phyloP scores from a whole-genome alignment of 2,113 vertebrate genomes.

The Saguinus imperator region DNA sequence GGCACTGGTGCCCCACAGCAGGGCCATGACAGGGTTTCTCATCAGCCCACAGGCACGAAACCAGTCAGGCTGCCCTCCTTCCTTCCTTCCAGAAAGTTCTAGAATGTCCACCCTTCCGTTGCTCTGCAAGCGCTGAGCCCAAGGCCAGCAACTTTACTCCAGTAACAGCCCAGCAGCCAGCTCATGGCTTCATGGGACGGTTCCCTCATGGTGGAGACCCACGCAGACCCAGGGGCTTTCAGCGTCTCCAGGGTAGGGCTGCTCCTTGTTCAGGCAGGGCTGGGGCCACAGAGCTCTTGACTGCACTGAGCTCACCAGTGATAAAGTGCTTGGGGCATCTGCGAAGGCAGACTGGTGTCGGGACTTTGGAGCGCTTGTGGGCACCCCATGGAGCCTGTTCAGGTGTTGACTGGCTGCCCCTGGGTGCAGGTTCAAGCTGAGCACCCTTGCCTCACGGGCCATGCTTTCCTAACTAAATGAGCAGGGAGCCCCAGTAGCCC shows the following conservation, averaged over 20 bases:
- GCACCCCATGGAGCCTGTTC: background rate
- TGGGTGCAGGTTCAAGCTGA: rapidly evolving
- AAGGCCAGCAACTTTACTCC: background rate
- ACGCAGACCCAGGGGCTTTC: too few relatives aligned
- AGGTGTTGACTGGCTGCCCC: background rate
- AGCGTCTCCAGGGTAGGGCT: background rate
- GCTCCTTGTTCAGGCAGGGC: background rate
- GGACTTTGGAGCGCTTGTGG: too few relatives aligned
- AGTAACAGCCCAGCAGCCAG: background rate
- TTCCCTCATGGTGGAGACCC: background rate
- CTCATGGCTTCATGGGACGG: background rate
- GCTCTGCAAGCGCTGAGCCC: background rate
- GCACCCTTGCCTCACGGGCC: background rate
- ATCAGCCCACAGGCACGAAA: background rate
- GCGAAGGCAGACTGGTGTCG: background rate
- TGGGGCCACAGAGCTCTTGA: background rate
- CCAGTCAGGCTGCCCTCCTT: background rate
- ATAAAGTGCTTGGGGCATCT: background rate
- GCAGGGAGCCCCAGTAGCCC: background rate
- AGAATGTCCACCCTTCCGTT: background rate
- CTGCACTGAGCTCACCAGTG: background rate
- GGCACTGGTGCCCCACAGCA: background rate
- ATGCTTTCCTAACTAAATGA: rapidly evolving
- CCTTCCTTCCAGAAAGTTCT: background rate
- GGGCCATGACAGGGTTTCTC: background rate